Evolutionary conservation across 2,797 vertebrate species (phyloP), one percentile per base, ranked within the genome.

Genomic region (Antrozous pallidus): DNA sequence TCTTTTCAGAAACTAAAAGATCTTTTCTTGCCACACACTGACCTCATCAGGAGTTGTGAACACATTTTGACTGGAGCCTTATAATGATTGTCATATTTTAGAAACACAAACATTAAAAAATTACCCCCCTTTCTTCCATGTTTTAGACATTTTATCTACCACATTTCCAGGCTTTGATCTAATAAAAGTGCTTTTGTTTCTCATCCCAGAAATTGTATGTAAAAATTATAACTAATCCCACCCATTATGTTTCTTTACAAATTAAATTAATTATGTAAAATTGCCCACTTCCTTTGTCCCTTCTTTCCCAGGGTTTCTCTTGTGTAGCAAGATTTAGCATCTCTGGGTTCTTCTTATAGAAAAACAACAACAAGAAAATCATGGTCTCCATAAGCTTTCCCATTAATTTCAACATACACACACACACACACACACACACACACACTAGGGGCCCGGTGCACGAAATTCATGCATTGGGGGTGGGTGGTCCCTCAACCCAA

Each of bases 221-320:
- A 93, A 96, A 94, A 94, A 91, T 91, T 93, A 79, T 77, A 95
- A 91, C 79, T 93, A 93, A 95, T 93, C 56, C 77, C 74, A 93
- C 45, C 24, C 58, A 93, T 51, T 96, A 28, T 78, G n/a, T 95
- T 94, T 94, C 78, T 91, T 86, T 91, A 79, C 58, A 95, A 95
- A 95, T 94, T 94, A 94, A 90, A 95, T 93, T 93, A 77, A 93
- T 95, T 95, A 67, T 69, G n/a, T 82, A 33, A 94, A 96, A 77
- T 88, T 73, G 24, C 11, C 70, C 26, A 54, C 47, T 96, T 96
- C 90, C 74, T 92, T 85, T 87, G 65, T 42, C 33, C 7, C 36
- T 77, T 93, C 81, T 92, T 94, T 96, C 88, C 65, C 54, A 88
- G 63, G 58, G 28, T 84, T 96, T 93, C 70, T 81, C 18, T 84